Base-by-base conservation (phyloP, 2,113 vertebrate species). In the Notarius lentiginosus region DNA sequence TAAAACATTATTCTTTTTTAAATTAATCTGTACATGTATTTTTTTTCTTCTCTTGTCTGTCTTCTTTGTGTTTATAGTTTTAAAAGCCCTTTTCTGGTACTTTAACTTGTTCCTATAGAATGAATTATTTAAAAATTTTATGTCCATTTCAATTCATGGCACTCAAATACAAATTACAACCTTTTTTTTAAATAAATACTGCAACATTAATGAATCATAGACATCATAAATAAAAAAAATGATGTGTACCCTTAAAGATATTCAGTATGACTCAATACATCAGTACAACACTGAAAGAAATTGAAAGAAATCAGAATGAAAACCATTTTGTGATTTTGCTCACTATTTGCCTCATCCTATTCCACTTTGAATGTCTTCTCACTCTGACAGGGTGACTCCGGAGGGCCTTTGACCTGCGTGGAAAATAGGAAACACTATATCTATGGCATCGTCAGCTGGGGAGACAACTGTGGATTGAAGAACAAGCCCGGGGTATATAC, bases 371-470 rank as follows among this genome's bases (percentile, higher is more conserved):
- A 20, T 53, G 56, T 82, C 51, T 60, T 51, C 5, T 34, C 85
- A 65, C 51, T 91, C 75, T 91, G 91, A 76, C 89, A 99, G 98
- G 97, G 97, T 24, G 98, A 99, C 90, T 99, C 98, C 0, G 98
- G 98, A 72, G 97, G 98, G 15, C 98, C 98, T 1, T 88, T 99
- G 88, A 96, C 95, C 11, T 99, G 98, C 86, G 80, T 92, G 47
- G 88, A 87, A 79, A 90, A 96, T 0, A 92, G 86, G 0, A 89
- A 84, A 56, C 92, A 92, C 77, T 94, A 95, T 0, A 1, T 97
- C 9, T 97, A 97, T 0, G 98, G 98, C n/a, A 82, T 99, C 15
- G 97, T 99, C 88, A 99, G 97, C 92, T 99, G 98, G 98, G 98
- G 98, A 12, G 94, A 96, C 11, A 90, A 90, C 7, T 99, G 98